Evolutionary conservation across 2,113 vertebrate species (phyloP).

Genomic region (Oxyura jamaicensis): DNA sequence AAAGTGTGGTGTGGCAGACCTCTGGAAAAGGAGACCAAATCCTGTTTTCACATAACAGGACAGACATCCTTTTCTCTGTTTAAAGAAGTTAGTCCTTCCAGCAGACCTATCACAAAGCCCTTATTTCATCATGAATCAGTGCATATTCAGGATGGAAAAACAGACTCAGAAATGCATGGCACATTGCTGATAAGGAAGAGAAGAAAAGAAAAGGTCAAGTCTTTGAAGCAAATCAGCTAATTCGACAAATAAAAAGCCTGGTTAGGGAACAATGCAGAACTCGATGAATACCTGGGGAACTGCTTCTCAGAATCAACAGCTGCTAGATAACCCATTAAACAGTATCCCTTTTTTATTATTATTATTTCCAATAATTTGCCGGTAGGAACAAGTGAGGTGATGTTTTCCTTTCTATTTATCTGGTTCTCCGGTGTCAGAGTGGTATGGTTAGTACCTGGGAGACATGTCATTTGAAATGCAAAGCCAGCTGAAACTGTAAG

Average conservation of each 20-base stretch:
- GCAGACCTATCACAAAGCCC: neutral
- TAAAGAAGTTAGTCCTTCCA: neutral
- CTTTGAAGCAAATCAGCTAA: conserved; percentile 65
- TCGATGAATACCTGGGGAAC: conserved; percentile 24
- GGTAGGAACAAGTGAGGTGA: conserved; percentile 83
- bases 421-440: conserved; percentile 81
- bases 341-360: conserved; percentile 66
- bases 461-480: conserved; percentile 79
- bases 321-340: conserved; percentile 81
- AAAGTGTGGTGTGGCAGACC: neutral
- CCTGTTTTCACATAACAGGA: neutral
- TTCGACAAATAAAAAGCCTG: conserved; percentile 71
- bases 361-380: conserved; percentile 71
- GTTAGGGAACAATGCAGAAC: conserved; percentile 43
- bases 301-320: conserved; percentile 65
- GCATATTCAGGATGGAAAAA: conserved; percentile 84
- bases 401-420: conserved; percentile 84
- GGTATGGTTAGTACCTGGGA: conserved; percentile 77
- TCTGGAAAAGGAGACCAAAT: neutral
- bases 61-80: neutral
- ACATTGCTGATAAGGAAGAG: conserved; percentile 83
- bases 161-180: conserved; percentile 78
- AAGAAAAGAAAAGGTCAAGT: conserved; percentile 84
- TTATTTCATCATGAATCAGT: conserved; percentile 7
- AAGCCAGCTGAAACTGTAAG: conserved; percentile 68